These are phyloP conservation scores for Oedothorax gibbosus DNA, from an alignment of 1,140 invertebrate genomes.

Conservation along the genomic window DNA sequence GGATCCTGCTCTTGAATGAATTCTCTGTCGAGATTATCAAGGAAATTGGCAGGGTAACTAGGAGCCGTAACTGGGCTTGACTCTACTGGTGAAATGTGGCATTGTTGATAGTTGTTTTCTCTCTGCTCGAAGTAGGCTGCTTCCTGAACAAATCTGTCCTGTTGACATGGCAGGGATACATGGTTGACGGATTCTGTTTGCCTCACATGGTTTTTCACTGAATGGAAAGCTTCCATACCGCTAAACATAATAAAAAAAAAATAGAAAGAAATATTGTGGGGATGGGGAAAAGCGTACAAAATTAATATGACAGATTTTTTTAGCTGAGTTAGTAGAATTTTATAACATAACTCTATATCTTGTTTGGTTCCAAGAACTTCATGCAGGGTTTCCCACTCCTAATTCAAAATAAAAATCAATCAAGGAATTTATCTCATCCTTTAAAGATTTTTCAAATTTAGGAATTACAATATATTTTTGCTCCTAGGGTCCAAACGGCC, in stretches of 20 bases:
- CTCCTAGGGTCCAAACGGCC: no score
- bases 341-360: no score
- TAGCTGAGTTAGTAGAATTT: no score
- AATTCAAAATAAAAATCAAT: no score
- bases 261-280: no score
- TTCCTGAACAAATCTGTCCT: conserved; percentile 43
- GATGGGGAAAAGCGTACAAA: no score
- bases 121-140: conserved; percentile 16
- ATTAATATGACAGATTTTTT: no score
- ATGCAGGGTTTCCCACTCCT: no score
- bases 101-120: conserved; percentile 34
- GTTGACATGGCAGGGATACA: not conserved
- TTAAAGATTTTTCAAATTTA: no score
- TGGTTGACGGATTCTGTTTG: conserved; percentile 40
- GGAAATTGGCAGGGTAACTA: conserved; percentile 13
- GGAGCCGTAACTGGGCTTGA: conserved; percentile 33
- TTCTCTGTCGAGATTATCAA: conserved; percentile 43
- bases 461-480: no score
- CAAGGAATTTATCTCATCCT: no score
- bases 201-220: conserved; percentile 3
- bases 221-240: conserved; percentile 21
- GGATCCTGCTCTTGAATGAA: conserved; percentile 23
- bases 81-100: conserved; percentile 13
- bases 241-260: conserved; percentile 13
- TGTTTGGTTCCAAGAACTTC: no score